A percentile compares a stretch with the other conserved stretches of the same genome.
Evolutionary conservation across 2,797 vertebrate species (phyloP).

Genomic region (Mareca penelope): DNA sequence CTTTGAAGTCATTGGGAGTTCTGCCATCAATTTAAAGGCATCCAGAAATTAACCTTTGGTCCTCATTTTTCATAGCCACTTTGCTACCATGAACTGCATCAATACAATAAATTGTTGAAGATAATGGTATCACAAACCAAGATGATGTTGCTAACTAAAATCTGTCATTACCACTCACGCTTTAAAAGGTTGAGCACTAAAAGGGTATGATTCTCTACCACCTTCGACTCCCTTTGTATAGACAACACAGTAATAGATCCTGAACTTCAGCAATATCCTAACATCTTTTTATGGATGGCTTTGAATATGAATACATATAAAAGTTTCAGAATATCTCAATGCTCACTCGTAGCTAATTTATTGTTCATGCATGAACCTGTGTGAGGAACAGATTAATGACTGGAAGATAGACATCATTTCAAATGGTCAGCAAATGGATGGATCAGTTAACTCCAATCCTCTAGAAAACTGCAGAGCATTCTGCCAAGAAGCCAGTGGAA

Average conservation of each 20-base stretch:
- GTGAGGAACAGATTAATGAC: constrained; percentile 1
- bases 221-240: neutral
- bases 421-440: neutral
- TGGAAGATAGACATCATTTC: constrained; percentile 11
- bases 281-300: neutral
- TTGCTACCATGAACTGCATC: neutral
- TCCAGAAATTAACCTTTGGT: constrained; percentile 45
- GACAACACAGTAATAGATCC: neutral
- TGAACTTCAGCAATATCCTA: neutral
- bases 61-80: constrained; percentile 10
- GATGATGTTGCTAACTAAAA: constrained; percentile 14
- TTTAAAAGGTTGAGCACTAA: neutral
- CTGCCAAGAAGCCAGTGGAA: constrained; percentile 5
- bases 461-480: neutral
- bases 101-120: neutral
- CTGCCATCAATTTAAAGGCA: constrained; percentile 30
- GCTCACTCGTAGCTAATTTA: constrained; percentile 36
- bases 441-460: neutral
- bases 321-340: neutral
- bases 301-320: constrained; percentile 10
- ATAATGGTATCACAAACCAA: constrained; percentile 6
- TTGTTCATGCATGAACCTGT: neutral
- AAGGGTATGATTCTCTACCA: neutral
- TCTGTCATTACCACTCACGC: neutral
- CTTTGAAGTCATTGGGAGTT: constrained; percentile 6